A percentile compares a stretch with the other conserved stretches of the same genome.
These are phyloP conservation scores for Galaxea fascicularis DNA, from an alignment of 92 coral and sea anemone species.

Conservation along the genomic window DNA sequence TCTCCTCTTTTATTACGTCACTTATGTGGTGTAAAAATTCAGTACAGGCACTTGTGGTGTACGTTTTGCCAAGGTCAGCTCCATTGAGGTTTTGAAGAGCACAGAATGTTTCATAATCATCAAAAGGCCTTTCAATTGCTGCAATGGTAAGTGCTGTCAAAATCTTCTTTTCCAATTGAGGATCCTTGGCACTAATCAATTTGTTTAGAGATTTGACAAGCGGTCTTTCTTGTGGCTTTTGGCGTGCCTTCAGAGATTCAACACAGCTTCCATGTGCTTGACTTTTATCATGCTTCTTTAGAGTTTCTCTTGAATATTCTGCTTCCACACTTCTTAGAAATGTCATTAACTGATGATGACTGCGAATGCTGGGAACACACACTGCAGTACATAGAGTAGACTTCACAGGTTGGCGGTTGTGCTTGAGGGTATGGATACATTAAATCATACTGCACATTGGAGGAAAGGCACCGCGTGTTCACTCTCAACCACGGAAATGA, in stretches of 20 bases:
- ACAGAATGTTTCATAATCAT: conserved; percentile 29
- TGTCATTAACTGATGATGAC: not conserved
- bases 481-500: conserved; percentile 53
- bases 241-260: not conserved
- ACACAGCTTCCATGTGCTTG: conserved; percentile 24
- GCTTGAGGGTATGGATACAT: conserved; percentile 8
- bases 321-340: not conserved
- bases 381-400: conserved; percentile 23
- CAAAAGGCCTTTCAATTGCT: conserved; percentile 32
- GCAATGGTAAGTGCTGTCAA: conserved; percentile 19
- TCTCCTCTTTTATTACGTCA: conserved; percentile 31
- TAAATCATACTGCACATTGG: not conserved
- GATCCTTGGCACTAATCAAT: not conserved
- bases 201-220: conserved; percentile 21
- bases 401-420: conserved; percentile 3
- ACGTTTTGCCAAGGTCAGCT: conserved; percentile 25
- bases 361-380: conserved; percentile 1
- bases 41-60: conserved; percentile 29
- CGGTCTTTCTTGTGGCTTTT: conserved; percentile 19
- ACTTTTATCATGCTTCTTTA: conserved; percentile 37
- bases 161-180: conserved; percentile 42
- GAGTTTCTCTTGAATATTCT: conserved; percentile 21
- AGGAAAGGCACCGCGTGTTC: conserved; percentile 1
- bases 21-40: conserved; percentile 14
- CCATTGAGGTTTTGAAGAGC: conserved; percentile 34